Evolutionary conservation across 2,888 invertebrate genomes (phyloP), one percentile per base, ranked within the genome.

Genomic region (Acanthopleura granulata): DNA sequence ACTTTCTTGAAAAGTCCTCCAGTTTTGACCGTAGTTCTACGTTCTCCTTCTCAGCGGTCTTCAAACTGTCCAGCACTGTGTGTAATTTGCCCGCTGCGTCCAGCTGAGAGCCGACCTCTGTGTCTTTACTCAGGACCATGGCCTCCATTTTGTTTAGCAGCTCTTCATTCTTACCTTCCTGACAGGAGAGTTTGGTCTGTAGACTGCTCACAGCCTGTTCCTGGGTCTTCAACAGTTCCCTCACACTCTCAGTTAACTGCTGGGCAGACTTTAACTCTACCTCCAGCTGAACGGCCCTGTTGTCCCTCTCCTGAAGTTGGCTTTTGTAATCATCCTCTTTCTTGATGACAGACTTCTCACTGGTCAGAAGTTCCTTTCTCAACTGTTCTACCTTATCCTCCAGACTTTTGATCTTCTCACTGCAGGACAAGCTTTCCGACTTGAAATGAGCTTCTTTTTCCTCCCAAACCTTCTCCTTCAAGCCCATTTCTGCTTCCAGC

Each of bases 121-220:
- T 70, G 29, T 77, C 79, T 76, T 77, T 80, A 49, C 15, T 29
- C 11, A 29, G 30, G 16, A 70, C 27, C 27, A 78, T 30, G 25
- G 57, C 73, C 62, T 81, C 79, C 14, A 82, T 30, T 69, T 79
- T 76, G 14, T 78, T 72, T 30, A 78, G 73, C 51, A 82, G 62
- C 25, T 80, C 78, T 49, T 72, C 49, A 73, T 82, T 81, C 51
- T 77, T 79, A 40, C 74, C 72, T 61, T 82, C 80, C 22, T 77
- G 22, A 57, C n/a, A n/a, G 22, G 18, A 18, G 22, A 57, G 57
- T 12, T 57, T 57, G n/a, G 57, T n/a, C 12, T 57, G 57, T 22
- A 57, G 12, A 57, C 22, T 57, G 57, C n/a, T 22, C n/a, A 57
- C 22, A 22, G 57, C 22, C 57, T 57, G n/a, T 57, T 18, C 22